Evolutionary conservation across 2,113 vertebrate genomes (phyloP).

Genomic region (Lepus americanus): DNA sequence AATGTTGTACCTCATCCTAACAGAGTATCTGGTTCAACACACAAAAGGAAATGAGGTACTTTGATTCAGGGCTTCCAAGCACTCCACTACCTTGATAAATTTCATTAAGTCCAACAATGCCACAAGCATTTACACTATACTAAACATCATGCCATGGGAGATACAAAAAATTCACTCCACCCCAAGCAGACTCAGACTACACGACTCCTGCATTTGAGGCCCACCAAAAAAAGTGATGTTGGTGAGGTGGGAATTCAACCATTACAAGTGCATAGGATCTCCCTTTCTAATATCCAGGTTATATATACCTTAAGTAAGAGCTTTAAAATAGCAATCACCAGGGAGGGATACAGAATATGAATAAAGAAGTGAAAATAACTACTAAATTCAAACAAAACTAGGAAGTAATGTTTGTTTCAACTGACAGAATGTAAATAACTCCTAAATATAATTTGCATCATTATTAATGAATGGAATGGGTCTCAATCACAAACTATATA

Average conservation of each 20-base stretch:
- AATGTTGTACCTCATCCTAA: slow-evolving; percentile 20
- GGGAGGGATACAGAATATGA: not conserved
- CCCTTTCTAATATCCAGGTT: not conserved
- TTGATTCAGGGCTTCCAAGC: slow-evolving; percentile 54
- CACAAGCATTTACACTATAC: not conserved
- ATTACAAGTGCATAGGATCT: not conserved
- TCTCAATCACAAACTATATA: slow-evolving; percentile 49
- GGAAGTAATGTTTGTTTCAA: slow-evolving; percentile 65
- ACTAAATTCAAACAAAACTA: slow-evolving; percentile 54
- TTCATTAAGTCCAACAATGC: slow-evolving; percentile 17
- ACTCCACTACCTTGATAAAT: slow-evolving; percentile 3
- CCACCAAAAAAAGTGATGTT: not conserved
- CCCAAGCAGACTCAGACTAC: not conserved
- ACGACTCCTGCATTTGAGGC: not conserved
- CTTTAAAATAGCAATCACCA: slow-evolving; percentile 31
- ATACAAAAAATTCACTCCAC: slow-evolving; percentile 24
- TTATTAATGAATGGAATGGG: not conserved
- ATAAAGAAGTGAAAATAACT: slow-evolving; percentile 64
- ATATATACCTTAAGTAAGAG: not conserved
- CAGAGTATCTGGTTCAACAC: slow-evolving; percentile 32
- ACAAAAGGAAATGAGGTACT: slow-evolving; percentile 46
- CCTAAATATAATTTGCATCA: slow-evolving; percentile 20
- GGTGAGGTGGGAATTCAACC: not conserved
- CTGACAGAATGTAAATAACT: not conserved
- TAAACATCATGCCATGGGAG: not conserved